Evolutionary conservation across 2,888 invertebrate species (phyloP).

Genomic region (Tubulanus polymorphus): DNA sequence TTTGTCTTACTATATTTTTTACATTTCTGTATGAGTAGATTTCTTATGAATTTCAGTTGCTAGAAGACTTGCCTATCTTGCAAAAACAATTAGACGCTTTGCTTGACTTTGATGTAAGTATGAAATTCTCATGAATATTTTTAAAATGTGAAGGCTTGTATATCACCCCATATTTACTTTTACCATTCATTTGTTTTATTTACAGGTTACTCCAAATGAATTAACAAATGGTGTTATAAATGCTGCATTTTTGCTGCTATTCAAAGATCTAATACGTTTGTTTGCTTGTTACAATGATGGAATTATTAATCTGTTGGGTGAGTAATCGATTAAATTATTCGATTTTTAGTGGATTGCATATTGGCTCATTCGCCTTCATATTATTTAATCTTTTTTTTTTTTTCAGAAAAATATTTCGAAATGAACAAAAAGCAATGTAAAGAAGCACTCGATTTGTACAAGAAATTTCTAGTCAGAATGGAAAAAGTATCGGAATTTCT

Average conservation of each 20-base stretch:
- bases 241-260: constrained; percentile 97
- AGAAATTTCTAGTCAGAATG: constrained; percentile 97
- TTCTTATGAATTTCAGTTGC: constrained; percentile 63
- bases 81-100: constrained; percentile 93
- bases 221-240: constrained; percentile 98
- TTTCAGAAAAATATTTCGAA: constrained; percentile 92
- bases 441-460: constrained; percentile 96
- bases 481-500: constrained; percentile 97
- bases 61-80: constrained; percentile 92
- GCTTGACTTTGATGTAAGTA: constrained; percentile 81
- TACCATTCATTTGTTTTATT: constrained; percentile 8
- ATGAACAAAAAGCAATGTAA: constrained; percentile 99
- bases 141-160: neutral
- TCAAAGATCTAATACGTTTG: constrained; percentile 96
- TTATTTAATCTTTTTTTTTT: constrained; percentile 22
- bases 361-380: constrained; percentile 3
- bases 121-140: neutral
- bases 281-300: constrained; percentile 99
- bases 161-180: neutral
- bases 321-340: too few species aligned
- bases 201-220: constrained; percentile 82
- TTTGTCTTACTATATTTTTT: constrained; percentile 4
- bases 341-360: neutral
- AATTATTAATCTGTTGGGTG: constrained; percentile 90
- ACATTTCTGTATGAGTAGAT: constrained; percentile 14